These are phyloP conservation scores for Allacma fusca DNA, from an alignment of 2,888 invertebrate species.

Conservation along the genomic window DNA sequence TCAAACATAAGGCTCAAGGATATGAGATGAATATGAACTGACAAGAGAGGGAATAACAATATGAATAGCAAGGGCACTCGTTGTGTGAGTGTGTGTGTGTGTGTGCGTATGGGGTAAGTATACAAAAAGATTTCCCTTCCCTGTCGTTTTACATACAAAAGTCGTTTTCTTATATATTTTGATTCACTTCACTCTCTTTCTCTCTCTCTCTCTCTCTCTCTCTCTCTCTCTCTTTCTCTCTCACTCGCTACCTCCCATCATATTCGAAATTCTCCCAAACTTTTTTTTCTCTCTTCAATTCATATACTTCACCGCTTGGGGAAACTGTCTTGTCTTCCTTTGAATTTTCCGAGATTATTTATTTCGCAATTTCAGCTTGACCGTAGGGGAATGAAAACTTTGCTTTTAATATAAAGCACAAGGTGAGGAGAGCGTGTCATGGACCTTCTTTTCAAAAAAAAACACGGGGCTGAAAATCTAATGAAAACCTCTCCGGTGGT, in stretches of 20 bases:
- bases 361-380: constrained; percentile 38
- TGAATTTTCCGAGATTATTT: constrained; percentile 32
- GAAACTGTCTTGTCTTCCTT: constrained; percentile 38
- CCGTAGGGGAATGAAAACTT: constrained; percentile 36
- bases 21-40: constrained; percentile 27
- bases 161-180: constrained; percentile 18
- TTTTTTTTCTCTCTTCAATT: constrained; percentile 16
- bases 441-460: not conserved
- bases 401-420: constrained; percentile 4
- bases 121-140: not conserved
- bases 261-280: not conserved
- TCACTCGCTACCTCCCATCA: not conserved
- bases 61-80: not conserved
- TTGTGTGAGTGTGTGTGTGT: not conserved
- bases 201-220: not conserved
- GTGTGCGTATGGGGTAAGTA: not conserved
- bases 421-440: constrained; percentile 21
- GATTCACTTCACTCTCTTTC: constrained; percentile 19
- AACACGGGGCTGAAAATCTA: not conserved
- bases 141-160: not conserved
- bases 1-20: not conserved
- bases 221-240: not conserved
- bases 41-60: constrained; percentile 20
- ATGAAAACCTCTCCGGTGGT: not conserved
- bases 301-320: constrained; percentile 16